phyloP scores from a whole-genome alignment of 2,113 vertebrate genomes.

The Cyphomyrus plagiostoma region DNA sequence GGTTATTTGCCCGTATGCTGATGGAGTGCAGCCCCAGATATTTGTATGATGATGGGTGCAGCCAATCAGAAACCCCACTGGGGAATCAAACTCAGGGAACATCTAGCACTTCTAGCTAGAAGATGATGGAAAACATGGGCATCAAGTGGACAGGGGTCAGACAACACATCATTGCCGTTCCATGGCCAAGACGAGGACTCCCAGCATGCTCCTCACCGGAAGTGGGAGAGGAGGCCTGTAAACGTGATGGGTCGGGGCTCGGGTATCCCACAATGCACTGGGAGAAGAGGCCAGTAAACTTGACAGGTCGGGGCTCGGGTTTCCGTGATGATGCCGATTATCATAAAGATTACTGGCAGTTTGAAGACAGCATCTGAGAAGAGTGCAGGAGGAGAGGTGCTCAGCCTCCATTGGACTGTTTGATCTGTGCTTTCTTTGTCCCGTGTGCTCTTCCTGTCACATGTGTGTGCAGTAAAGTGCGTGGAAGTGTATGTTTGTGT shows the following conservation, averaged over 20 bases:
- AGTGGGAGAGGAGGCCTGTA: background rate
- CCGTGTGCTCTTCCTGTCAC: background rate
- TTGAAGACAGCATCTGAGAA: slow-evolving; percentile 19
- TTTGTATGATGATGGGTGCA: background rate
- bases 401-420: background rate
- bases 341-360: slow-evolving; percentile 9
- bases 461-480: background rate
- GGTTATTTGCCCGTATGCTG: background rate
- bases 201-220: background rate
- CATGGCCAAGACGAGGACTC: background rate
- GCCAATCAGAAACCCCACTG: background rate
- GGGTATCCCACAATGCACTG: background rate
- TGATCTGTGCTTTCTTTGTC: slow-evolving; percentile 32
- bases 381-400: background rate
- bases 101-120: background rate
- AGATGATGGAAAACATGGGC: background rate
- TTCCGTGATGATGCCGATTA: slow-evolving; percentile 31
- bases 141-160: background rate
- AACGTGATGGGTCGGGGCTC: background rate
- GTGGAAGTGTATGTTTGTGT: background rate
- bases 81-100: background rate
- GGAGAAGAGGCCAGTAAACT: background rate
- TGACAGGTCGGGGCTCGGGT: background rate
- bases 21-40: background rate
- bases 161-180: background rate